Evolutionary conservation across 2,113 vertebrate species (phyloP).

Genomic region (Rana temporaria): DNA sequence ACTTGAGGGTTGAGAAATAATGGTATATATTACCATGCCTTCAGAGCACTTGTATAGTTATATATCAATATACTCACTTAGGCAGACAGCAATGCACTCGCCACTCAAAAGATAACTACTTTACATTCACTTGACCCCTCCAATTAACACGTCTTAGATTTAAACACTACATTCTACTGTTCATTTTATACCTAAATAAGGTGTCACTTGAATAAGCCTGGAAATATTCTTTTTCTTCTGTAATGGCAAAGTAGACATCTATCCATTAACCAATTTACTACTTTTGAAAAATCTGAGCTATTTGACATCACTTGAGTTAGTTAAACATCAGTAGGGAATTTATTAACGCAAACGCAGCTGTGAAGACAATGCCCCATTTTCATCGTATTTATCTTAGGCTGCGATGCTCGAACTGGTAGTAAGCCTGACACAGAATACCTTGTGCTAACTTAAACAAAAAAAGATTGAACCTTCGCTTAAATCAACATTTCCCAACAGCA

Average conservation of each 20-base stretch:
- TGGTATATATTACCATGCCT: not conserved
- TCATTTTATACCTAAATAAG: no score
- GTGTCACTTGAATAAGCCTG: not conserved
- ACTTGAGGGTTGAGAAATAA: no score
- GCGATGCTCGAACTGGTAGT: not conserved
- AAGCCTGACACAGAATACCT: not conserved
- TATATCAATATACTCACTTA: not conserved
- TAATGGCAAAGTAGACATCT: no score
- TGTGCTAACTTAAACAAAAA: conserved; percentile 2
- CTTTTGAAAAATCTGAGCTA: not conserved
- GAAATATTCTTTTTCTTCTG: not conserved
- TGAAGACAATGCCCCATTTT: conserved; percentile 1
- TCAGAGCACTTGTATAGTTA: not conserved
- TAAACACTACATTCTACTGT: not conserved
- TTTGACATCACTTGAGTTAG: conserved; percentile 1
- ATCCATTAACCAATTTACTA: not conserved
- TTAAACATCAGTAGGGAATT: conserved; percentile 4
- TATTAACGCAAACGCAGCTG: conserved; percentile 21
- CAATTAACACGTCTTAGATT: not conserved
- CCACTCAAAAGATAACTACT: not conserved
- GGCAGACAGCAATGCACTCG: not conserved
- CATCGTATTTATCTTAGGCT: not conserved
- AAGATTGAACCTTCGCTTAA: not conserved
- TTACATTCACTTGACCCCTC: conserved; percentile 5
- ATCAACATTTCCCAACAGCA: not conserved